Percentiles rank a stretch among this genome's conserved stretches.
Conservation (phyloP, 1,140 invertebrate species). For the Caenorhabditis brenneri region DNA sequence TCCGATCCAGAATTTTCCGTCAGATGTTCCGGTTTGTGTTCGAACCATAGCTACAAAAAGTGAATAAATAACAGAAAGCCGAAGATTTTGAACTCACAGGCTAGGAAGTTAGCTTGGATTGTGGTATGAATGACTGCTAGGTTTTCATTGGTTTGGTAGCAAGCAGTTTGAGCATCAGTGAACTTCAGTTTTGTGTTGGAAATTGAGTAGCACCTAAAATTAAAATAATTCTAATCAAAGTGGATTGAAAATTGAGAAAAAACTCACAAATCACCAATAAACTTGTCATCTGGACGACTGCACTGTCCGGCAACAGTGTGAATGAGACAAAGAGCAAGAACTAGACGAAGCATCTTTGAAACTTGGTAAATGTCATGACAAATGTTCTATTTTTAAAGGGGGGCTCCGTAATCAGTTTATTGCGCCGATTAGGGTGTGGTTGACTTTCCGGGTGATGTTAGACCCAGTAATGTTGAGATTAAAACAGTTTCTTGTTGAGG, state of each 20-base stretch:
- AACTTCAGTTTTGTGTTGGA: neutral
- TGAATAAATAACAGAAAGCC: neutral
- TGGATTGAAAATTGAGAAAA: too few species aligned
- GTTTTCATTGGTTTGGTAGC: neutral
- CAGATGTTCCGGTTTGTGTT: neutral
- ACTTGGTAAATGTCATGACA: neutral
- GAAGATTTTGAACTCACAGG: neutral
- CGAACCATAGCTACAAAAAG: neutral
- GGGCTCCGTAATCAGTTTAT: neutral
- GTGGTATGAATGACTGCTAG: slow-evolving; percentile 6
- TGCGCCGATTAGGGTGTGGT: neutral
- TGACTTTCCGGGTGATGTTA: neutral
- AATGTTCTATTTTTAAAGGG: neutral
- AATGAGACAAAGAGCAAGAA: neutral
- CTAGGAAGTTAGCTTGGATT: neutral
- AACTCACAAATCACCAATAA: slow-evolving; percentile 1
- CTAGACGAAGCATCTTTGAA: neutral
- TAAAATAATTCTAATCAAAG: neutral
- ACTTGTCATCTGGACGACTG: neutral
- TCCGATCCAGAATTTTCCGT: neutral
- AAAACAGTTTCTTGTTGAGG: too few species aligned
- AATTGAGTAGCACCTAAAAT: neutral
- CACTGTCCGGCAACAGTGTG: neutral
- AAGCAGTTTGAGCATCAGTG: neutral
- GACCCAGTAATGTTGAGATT: too few species aligned